Evolutionary conservation across 2,797 vertebrate genomes (phyloP).

Genomic region (Sphenodon punctatus): DNA sequence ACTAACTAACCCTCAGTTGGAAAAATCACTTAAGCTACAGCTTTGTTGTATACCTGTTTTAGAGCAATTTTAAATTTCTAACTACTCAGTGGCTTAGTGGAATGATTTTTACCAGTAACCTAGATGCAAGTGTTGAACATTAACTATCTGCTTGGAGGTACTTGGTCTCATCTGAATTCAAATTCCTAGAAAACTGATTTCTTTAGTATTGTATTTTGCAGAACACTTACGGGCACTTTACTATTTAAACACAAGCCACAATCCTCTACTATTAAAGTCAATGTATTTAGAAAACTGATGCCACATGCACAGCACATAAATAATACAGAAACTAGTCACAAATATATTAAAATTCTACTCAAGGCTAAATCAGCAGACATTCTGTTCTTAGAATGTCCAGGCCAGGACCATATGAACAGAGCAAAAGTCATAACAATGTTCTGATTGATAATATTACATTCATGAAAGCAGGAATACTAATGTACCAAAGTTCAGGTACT

Average conservation of each 20-base stretch:
- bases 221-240: neutral
- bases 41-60: slow-evolving; percentile 23
- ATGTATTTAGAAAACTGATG: neutral
- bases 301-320: no score
- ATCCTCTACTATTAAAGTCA: neutral
- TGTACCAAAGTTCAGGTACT: no score
- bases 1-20: neutral
- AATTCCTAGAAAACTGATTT: neutral
- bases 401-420: neutral
- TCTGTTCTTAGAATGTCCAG: slow-evolving; percentile 2
- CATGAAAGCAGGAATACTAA: neutral
- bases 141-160: neutral
- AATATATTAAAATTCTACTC: neutral
- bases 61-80: neutral
- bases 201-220: neutral
- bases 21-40: slow-evolving; percentile 40
- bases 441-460: neutral
- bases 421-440: neutral
- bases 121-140: neutral
- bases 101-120: slow-evolving; percentile 2
- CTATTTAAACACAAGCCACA: neutral
- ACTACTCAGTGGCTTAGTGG: neutral
- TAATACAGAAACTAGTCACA: neutral
- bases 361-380: neutral
- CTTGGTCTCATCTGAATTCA: neutral